Conservation (phyloP, 1,140 invertebrate genomes). For the Argopecten irradians region DNA sequence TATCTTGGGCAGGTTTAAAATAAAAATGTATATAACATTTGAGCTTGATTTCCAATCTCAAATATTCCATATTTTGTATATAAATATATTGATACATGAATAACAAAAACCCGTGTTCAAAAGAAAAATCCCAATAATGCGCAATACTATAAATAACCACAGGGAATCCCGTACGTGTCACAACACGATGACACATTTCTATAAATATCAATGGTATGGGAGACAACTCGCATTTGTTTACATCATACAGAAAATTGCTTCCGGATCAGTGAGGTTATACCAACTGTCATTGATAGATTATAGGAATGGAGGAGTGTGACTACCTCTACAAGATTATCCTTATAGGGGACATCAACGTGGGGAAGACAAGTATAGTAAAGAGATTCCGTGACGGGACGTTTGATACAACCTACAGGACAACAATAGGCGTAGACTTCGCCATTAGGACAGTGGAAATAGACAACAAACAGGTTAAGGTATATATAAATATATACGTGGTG, state of each 20-base stretch:
- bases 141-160: too few species aligned
- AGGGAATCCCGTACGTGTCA: not conserved
- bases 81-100: too few species aligned
- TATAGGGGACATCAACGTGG: conserved; percentile 43
- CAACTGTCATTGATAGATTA: not conserved
- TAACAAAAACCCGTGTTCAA: too few species aligned
- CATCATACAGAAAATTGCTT: not conserved
- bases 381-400: conserved; percentile 31
- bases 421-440: conserved; percentile 41
- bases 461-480: conserved; percentile 40
- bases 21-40: too few species aligned
- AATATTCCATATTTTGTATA: too few species aligned
- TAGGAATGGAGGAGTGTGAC: conserved; percentile 41
- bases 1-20: too few species aligned
- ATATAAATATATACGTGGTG: not conserved
- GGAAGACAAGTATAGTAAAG: conserved; percentile 37
- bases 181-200: not conserved
- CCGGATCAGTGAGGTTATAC: not conserved
- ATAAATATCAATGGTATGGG: not conserved
- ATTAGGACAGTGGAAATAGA: conserved; percentile 38
- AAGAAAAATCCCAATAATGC: too few species aligned
- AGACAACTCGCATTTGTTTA: conserved; percentile 21
- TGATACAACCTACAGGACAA: conserved; percentile 28
- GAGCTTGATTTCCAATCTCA: too few species aligned
- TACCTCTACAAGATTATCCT: conserved; percentile 45